Evolutionary conservation across 2,888 invertebrate genomes (phyloP).

Genomic region (Drosophila dives): DNA sequence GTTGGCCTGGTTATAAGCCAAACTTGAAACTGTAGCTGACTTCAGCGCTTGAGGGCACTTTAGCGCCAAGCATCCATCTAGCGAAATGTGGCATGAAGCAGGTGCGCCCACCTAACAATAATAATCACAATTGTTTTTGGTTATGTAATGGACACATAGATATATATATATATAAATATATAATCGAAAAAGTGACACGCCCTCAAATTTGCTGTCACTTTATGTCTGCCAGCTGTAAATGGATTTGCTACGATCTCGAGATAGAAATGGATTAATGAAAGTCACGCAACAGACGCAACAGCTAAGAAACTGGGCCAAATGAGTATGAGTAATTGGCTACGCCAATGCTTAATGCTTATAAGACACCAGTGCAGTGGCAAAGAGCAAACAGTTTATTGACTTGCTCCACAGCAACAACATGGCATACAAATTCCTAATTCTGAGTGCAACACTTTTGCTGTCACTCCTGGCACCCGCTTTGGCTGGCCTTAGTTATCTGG

Average conservation of each 20-base stretch:
- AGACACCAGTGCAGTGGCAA: slow-evolving; percentile 25
- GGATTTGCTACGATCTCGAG: slow-evolving; percentile 72
- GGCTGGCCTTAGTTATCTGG: slow-evolving; percentile 85
- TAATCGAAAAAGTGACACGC: slow-evolving; percentile 58
- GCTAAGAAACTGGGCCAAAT: slow-evolving; percentile 42
- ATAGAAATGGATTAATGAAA: slow-evolving; percentile 77
- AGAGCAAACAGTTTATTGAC: slow-evolving; percentile 68
- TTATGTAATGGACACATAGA: slow-evolving; percentile 37
- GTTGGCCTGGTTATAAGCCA: slow-evolving; percentile 45
- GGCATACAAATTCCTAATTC: slow-evolving; percentile 86
- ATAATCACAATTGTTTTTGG: slow-evolving; percentile 44
- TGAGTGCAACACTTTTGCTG: slow-evolving; percentile 85
- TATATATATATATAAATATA: background rate
- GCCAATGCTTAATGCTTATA: slow-evolving; percentile 52
- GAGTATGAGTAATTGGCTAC: slow-evolving; percentile 50
- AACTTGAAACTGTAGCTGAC: background rate
- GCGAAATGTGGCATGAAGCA: slow-evolving; percentile 41
- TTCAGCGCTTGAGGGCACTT: slow-evolving; percentile 73
- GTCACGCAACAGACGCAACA: slow-evolving; percentile 66
- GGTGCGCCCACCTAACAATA: slow-evolving; percentile 45
- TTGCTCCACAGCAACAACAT: slow-evolving; percentile 68
- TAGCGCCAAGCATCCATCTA: slow-evolving; percentile 41
- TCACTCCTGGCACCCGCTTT: slow-evolving; percentile 86
- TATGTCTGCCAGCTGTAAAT: slow-evolving; percentile 56
- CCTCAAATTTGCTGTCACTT: slow-evolving; percentile 62